Conservation (phyloP, 1,140 invertebrate genomes). For the Listronotus oregonensis region DNA sequence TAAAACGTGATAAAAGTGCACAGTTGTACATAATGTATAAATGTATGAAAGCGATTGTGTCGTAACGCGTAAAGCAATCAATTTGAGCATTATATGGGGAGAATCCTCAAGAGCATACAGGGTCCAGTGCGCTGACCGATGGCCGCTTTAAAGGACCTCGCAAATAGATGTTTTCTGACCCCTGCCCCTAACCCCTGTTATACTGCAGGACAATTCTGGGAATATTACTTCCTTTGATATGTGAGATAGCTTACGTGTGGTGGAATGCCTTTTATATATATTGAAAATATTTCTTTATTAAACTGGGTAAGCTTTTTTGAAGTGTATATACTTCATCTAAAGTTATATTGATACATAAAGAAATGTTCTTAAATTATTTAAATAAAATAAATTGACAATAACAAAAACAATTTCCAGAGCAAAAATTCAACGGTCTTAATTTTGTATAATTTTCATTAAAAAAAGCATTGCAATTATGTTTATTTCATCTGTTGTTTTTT, state of each 20-base stretch:
- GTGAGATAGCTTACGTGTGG: constrained; percentile 37
- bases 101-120: constrained; percentile 41
- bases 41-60: constrained; percentile 47
- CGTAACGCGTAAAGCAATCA: constrained; percentile 46
- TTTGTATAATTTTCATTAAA: no score
- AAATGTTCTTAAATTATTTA: no score
- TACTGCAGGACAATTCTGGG: constrained; percentile 35
- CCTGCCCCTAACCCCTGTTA: constrained; percentile 31
- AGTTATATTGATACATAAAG: no score
- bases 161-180: constrained; percentile 51
- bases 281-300: no score
- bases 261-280: no score
- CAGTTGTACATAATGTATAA: constrained; percentile 37
- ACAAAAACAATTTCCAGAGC: no score
- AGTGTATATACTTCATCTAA: no score
- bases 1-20: constrained; percentile 23
- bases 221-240: constrained; percentile 54
- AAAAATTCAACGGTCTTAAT: no score
- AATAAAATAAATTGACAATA: no score
- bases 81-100: constrained; percentile 48
- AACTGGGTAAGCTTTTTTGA: no score
- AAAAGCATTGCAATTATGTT: no score
- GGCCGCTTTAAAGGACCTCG: constrained; percentile 49
- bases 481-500: no score
- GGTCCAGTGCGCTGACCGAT: constrained; percentile 45